phyloP scores from a whole-genome alignment of 2,888 invertebrate genomes.

The Leptopterna dolabrata region DNA sequence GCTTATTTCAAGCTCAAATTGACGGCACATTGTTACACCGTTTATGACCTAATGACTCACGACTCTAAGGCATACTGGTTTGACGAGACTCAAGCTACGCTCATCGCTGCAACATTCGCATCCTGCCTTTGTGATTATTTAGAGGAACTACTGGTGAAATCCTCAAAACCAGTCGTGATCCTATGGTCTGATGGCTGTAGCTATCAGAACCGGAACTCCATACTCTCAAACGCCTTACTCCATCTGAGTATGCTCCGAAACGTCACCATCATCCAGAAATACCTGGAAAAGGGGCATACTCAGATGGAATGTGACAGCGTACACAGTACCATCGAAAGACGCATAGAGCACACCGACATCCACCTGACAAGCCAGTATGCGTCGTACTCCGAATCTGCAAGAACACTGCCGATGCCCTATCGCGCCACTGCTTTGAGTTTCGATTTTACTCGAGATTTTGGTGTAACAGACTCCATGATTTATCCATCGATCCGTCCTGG shows the following conservation, averaged over 20 bases:
- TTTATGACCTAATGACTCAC: slow-evolving; percentile 29
- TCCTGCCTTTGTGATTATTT: slow-evolving; percentile 1
- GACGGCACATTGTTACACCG: slow-evolving; percentile 34
- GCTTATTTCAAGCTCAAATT: slow-evolving; percentile 37
- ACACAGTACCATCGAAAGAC: slow-evolving; percentile 16
- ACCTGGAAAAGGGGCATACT: slow-evolving; percentile 9
- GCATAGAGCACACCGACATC: background rate
- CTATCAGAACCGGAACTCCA: slow-evolving; percentile 34
- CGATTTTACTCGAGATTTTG: slow-evolving; percentile 51
- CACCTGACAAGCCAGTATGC: background rate
- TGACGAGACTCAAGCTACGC: slow-evolving; percentile 35
- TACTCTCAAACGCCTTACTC: slow-evolving; percentile 36
- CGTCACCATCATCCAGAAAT: slow-evolving; percentile 9
- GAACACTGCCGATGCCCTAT: slow-evolving; percentile 43
- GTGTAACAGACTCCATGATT: slow-evolving; percentile 11
- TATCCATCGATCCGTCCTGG: slow-evolving; percentile 53
- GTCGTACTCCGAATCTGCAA: background rate
- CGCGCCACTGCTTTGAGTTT: slow-evolving; percentile 45
- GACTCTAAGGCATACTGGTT: slow-evolving; percentile 49
- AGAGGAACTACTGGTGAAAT: background rate
- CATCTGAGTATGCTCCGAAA: slow-evolving; percentile 36
- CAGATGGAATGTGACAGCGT: slow-evolving; percentile 41
- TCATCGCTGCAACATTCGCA: slow-evolving; percentile 40
- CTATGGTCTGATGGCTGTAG: slow-evolving; percentile 40
- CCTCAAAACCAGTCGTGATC: background rate